These are phyloP conservation scores for Rhea pennata DNA, from an alignment of 2,113 vertebrate genomes.

Conservation along the genomic window DNA sequence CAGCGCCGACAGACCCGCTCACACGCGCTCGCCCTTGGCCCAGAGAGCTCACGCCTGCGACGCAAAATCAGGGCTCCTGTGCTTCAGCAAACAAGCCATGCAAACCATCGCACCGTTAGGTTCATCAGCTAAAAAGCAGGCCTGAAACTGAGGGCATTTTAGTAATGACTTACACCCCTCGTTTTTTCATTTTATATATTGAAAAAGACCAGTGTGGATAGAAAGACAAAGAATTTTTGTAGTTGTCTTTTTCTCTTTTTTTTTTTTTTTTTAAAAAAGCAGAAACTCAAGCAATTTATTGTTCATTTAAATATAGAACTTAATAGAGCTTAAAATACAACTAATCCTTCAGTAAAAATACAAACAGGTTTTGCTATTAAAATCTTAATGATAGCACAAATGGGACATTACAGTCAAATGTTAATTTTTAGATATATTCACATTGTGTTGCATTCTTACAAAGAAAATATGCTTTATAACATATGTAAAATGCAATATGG, in stretches of 20 bases:
- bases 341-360: constrained; percentile 8
- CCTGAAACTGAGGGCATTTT: neutral
- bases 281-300: neutral
- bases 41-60: neutral
- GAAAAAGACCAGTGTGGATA: neutral
- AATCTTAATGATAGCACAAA: constrained; percentile 32
- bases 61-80: neutral
- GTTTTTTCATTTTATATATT: neutral
- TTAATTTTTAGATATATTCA: neutral
- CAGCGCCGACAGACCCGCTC: neutral
- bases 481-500: neutral
- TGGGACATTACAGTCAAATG: neutral
- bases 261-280: neutral
- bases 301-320: constrained; percentile 28
- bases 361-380: constrained; percentile 19
- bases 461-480: neutral
- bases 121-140: neutral
- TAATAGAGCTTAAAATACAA: neutral
- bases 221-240: neutral
- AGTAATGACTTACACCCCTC: neutral
- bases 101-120: neutral
- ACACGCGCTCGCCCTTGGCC: neutral
- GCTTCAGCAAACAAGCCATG: neutral
- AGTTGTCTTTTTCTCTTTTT: neutral
- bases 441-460: neutral